Evolutionary conservation across 2,797 vertebrate species (phyloP).

Genomic region (Coracias cyanogaster): DNA sequence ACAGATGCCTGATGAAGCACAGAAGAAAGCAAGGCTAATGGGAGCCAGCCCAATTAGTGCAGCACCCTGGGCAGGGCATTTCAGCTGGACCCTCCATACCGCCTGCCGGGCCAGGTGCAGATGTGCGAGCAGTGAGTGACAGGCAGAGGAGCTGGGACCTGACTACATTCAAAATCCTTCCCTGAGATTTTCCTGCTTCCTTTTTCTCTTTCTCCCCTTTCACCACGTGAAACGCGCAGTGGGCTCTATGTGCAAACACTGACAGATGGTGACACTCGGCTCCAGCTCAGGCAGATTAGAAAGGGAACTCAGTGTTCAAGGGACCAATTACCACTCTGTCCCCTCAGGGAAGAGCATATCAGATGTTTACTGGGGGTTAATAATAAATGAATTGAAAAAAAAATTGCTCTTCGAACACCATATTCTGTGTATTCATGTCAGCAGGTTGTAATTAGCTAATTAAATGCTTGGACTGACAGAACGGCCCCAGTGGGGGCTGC

Average conservation of each 20-base stretch:
- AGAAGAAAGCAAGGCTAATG: not conserved
- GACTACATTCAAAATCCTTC: slow-evolving; percentile 25
- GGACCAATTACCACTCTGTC: slow-evolving; percentile 79
- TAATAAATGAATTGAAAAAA: slow-evolving; percentile 79
- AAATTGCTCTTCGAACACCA: slow-evolving; percentile 66
- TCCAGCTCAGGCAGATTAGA: slow-evolving; percentile 75
- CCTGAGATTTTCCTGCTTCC: slow-evolving; percentile 56
- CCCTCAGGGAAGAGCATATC: slow-evolving; percentile 81
- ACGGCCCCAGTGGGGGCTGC: slow-evolving; percentile 69
- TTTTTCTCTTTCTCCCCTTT: slow-evolving; percentile 63
- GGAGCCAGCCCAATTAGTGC: slow-evolving; percentile 24
- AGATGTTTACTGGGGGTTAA: slow-evolving; percentile 78
- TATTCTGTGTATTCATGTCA: slow-evolving; percentile 76
- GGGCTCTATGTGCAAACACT: slow-evolving; percentile 71
- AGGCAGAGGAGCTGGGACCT: slow-evolving; percentile 36
- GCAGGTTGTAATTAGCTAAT: slow-evolving; percentile 84
- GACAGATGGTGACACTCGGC: slow-evolving; percentile 82
- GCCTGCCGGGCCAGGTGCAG: slow-evolving; percentile 6
- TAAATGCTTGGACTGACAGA: slow-evolving; percentile 80
- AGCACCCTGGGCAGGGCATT: slow-evolving; percentile 32
- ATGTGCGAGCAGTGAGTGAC: not conserved
- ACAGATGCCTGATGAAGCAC: not conserved
- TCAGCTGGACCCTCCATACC: not conserved
- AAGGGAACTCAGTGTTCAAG: slow-evolving; percentile 77
- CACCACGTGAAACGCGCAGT: slow-evolving; percentile 44